A percentile compares a stretch with the other conserved stretches of the same genome.
phyloP scores from a whole-genome alignment of 1,140 invertebrate genomes.

The Cotesia chilonis region DNA sequence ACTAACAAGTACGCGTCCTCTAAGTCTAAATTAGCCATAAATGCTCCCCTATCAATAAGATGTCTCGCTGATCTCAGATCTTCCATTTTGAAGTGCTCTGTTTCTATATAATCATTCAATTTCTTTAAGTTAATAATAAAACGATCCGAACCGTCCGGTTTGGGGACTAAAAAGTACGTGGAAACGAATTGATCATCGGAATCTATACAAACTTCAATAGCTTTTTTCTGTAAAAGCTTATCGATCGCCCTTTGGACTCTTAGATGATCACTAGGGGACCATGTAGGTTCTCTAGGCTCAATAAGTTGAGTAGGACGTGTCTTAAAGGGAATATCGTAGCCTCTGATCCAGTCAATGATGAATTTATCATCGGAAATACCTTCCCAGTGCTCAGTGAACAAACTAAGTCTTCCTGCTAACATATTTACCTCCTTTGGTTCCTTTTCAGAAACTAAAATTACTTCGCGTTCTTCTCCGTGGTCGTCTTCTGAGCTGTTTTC shows the following conservation, averaged over 20 bases:
- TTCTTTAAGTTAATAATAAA: slow-evolving; percentile 37
- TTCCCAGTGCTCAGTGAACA: slow-evolving; percentile 15
- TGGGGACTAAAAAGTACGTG: slow-evolving; percentile 27
- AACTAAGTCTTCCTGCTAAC: slow-evolving; percentile 5
- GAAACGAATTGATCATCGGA: slow-evolving; percentile 35
- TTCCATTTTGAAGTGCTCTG: slow-evolving; percentile 33
- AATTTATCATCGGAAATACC: slow-evolving; percentile 11
- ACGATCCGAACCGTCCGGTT: slow-evolving; percentile 26
- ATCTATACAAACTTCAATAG: slow-evolving; percentile 17
- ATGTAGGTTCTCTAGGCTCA: slow-evolving; percentile 9
- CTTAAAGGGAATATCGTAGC: slow-evolving; percentile 18
- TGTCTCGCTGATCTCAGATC: slow-evolving; percentile 27
- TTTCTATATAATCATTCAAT: slow-evolving; percentile 26
- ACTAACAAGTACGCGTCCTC: slow-evolving; percentile 37
- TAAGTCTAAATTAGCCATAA: slow-evolving; percentile 32
- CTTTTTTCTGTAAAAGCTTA: slow-evolving; percentile 24
- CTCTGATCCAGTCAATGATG: slow-evolving; percentile 7
- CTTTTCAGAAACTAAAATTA: not conserved
- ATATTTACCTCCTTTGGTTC: not conserved
- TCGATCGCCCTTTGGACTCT: slow-evolving; percentile 1
- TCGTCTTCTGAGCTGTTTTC: slow-evolving; percentile 9
- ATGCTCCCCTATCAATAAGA: slow-evolving; percentile 8
- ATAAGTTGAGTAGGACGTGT: slow-evolving; percentile 6
- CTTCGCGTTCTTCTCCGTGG: not conserved
- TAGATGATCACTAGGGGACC: not conserved